A percentile compares a stretch with the other conserved stretches of the same genome.
Evolutionary conservation across 2,888 invertebrate genomes (phyloP).

Genomic region (Synanthedon tipuliformis): DNA sequence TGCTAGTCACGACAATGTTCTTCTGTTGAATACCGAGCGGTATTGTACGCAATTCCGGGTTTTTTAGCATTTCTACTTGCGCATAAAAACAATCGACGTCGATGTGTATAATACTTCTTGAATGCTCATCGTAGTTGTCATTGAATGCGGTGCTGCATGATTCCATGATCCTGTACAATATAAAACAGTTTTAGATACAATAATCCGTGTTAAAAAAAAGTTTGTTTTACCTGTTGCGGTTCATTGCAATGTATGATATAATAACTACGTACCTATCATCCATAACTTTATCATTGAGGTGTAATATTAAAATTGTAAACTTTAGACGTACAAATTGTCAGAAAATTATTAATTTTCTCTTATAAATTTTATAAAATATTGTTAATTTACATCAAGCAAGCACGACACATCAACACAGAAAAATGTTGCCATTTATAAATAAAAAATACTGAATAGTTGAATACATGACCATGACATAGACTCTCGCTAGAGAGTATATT

Average conservation of each 20-base stretch:
- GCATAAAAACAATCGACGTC: conserved; percentile 90
- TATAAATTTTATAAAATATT: conserved; percentile 61
- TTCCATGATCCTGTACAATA: conserved; percentile 60
- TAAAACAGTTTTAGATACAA: conserved; percentile 38
- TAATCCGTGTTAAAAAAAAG: conserved; percentile 45
- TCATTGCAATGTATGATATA: conserved; percentile 23
- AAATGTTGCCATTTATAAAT: conserved; percentile 32
- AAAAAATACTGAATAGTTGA: too few species aligned
- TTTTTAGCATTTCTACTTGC: conserved; percentile 83
- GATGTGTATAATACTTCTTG: conserved; percentile 80
- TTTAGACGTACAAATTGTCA: conserved; percentile 37
- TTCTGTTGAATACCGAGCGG: conserved; percentile 88
- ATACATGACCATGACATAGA: too few species aligned
- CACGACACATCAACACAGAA: conserved; percentile 67
- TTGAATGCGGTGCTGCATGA: conserved; percentile 51
- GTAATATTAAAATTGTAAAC: conserved; percentile 35
- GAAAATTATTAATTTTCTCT: conserved; percentile 51
- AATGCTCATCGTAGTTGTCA: conserved; percentile 63
- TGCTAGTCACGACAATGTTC: conserved; percentile 85
- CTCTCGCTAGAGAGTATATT: too few species aligned
- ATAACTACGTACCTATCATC: conserved; percentile 51
- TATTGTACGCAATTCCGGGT: conserved; percentile 74
- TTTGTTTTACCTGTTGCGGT: conserved; percentile 56
- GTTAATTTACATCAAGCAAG: conserved; percentile 60
- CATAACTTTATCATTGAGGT: conserved; percentile 48